Base-by-base conservation (phyloP, 1,140 invertebrate genomes). In the Philopotamus ludificatus region DNA sequence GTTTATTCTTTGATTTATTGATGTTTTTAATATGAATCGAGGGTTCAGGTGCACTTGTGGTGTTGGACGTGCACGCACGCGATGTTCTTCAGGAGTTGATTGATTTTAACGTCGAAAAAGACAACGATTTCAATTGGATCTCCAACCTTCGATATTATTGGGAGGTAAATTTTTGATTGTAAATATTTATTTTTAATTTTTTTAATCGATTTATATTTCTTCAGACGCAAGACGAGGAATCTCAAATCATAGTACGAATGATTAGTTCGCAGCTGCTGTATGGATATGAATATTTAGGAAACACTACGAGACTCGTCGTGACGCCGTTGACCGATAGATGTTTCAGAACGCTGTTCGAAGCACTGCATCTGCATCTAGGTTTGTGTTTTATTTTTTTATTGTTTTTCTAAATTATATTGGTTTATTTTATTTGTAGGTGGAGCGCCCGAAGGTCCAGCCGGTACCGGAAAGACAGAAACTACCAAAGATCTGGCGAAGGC, bases 401-500 rank as follows among this genome's bases (percentile, higher is more conserved):
- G 20, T 54, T 66, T 1, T 39, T 22, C 49, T 39, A 28, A 4
- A 54, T 42, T 3, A 12, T 63, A 8, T 9, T 53, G 22, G 47
- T 72, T 45, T 45, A 45, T 58, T 60, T 47, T 60, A 16, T 15
- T 8, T 57, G 23, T 34, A 84, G 84, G 89, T 49, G 94, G 95
- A 22, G 94, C 94, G 15, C 93, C 94, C 0, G 94, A 97, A 82
- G 95, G 95, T 8, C 95, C 95, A 0, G 95, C 95, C 2, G 95
- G 95, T 34, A 92, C 95, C 0, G 96, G 96, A 18, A 98, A 98
- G 79, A 97, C 94, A 0, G 95, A 98, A 79, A 97, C 94, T 0
- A 94, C 91, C 0, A 98, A 98, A 79, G 95, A 98, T 85, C 80
- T 99, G 67, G 95, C 95, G 0, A 98, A 97, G 78, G 94, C 95